Evolutionary conservation across 2,888 invertebrate genomes (phyloP), one percentile per base, ranked within the genome.

Genomic region (Hydraecia micacea): DNA sequence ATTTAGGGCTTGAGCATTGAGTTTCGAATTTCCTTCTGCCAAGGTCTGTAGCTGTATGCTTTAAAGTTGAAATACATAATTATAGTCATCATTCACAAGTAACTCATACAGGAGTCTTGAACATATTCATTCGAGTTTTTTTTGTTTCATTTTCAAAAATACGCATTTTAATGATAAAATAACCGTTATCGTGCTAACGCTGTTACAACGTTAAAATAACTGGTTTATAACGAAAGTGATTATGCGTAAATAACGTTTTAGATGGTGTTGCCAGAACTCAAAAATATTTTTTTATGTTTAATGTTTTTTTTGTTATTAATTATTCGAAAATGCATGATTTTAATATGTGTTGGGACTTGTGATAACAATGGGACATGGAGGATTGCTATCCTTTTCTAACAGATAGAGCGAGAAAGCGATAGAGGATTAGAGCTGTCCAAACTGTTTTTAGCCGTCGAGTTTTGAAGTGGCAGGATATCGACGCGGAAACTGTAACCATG

Each of bases 111-210:
- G 55, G 28, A 85, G 21, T n/a, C 13, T 25, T 5, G n/a, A 75
- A 71, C 63, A 76, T 81, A 87, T 81, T 82, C 60, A 84, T 75
- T 75, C 63, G 58, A 85, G 75, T 9, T 68, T 77, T 68, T 77
- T 81, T 88, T 86, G 95, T 94, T 95, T 95, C 95, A 95, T 96
- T 96, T 95, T 96, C 96, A 95, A 95, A 95, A 92, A 88, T 73
- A 74, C 81, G 81, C 83, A 76, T 72, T 83, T 77, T 63, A 77
- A 42, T 21, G 67, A 68, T 42, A 72, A 84, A 85, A 77, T 83
- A 77, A 68, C 75, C 69, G 80, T 76, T 79, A 55, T 15, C 82
- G 80, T 86, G 79, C 80, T 87, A 86, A 86, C 83, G 63, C 68
- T 72, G 39, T 55, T 58, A 82, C 73, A 81, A 80, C 62, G 68